Conservation (phyloP, 2,113 vertebrate genomes). For the Phalacrocorax aristotelis region DNA sequence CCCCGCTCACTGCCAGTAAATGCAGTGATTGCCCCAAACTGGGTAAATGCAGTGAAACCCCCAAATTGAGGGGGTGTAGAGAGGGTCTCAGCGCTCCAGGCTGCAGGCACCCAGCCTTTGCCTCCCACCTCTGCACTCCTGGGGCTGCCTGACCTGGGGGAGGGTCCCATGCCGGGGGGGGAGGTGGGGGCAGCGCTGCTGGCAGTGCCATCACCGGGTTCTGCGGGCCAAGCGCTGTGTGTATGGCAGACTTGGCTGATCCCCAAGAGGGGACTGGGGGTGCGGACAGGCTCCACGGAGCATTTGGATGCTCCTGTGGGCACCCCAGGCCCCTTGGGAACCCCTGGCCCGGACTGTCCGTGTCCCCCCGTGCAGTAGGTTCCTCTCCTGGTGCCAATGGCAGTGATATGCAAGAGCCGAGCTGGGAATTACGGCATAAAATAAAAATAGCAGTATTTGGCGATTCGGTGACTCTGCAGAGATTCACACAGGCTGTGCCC, state of each 20-base stretch:
- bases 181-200: not conserved
- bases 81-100: not conserved
- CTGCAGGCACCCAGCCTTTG: rapidly evolving
- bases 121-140: not conserved
- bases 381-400: not conserved
- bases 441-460: not conserved
- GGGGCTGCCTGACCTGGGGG: not conserved
- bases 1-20: not conserved
- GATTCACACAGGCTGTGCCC: not conserved
- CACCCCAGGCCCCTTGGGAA: rapidly evolving
- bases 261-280: too few species aligned
- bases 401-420: not conserved
- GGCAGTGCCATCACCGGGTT: not conserved
- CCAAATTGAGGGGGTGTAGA: too few species aligned
- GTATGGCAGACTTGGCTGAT: rapidly evolving
- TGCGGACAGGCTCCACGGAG: rapidly evolving
- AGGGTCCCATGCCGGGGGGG: too few species aligned
- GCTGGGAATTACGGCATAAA: not conserved
- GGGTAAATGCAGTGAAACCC: not conserved
- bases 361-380: rapidly evolving
- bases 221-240: rapidly evolving
- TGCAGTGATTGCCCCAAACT: too few species aligned
- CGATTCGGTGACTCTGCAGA: not conserved
- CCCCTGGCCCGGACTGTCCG: rapidly evolving
- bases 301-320: not conserved